phyloP scores from a whole-genome alignment of 2,888 invertebrate genomes.

The Stenodema calcarata region DNA sequence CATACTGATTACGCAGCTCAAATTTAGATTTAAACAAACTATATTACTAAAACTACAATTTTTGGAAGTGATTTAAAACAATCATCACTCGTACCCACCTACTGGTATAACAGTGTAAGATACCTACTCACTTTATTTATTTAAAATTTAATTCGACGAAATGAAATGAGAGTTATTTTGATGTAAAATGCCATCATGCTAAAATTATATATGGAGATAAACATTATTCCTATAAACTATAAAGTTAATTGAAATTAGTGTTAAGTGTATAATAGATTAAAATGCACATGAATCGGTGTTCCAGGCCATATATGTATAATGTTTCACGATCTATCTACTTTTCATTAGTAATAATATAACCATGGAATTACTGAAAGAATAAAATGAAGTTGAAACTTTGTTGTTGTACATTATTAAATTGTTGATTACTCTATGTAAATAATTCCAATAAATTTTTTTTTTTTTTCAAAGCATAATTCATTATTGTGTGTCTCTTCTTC shows the following conservation, averaged over 20 bases:
- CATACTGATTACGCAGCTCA: neutral
- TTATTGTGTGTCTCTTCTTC: neutral
- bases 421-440: constrained; percentile 41
- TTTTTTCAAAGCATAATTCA: neutral
- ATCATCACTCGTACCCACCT: neutral
- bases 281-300: constrained; percentile 37
- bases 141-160: neutral
- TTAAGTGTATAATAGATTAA: constrained; percentile 24
- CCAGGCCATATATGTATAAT: constrained; percentile 39
- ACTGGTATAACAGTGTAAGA: neutral
- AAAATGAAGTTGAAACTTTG: constrained; percentile 11
- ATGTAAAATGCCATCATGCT: constrained; percentile 28
- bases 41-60: neutral
- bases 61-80: neutral
- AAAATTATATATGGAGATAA: neutral
- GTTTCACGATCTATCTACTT: constrained; percentile 36
- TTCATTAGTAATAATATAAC: constrained; percentile 27
- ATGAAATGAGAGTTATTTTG: neutral
- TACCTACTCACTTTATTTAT: neutral
- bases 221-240: constrained; percentile 11
- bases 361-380: neutral
- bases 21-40: neutral
- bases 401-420: constrained; percentile 39
- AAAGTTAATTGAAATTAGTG: constrained; percentile 9
- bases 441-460: constrained; percentile 37